These are phyloP conservation scores for Nemopilema nomurai DNA, from an alignment of 30 jellyfish, hydroid and myxozoan genomes.

Conservation along the genomic window DNA sequence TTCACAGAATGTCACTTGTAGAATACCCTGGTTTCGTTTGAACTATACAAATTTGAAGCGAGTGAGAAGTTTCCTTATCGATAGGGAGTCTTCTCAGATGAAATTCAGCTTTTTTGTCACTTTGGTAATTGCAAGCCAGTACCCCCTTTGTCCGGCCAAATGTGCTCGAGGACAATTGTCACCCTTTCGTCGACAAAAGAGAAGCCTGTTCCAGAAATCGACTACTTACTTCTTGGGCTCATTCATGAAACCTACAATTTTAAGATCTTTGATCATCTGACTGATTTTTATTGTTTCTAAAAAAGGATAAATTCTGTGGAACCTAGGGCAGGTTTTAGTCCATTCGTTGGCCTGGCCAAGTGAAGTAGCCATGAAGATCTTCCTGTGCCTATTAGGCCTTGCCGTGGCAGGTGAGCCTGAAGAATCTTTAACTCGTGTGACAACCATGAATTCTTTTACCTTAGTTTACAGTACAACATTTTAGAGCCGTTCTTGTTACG, in stretches of 20 bases:
- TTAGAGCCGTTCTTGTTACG: no score
- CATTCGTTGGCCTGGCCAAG: neutral
- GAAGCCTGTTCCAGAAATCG: constrained; percentile 50
- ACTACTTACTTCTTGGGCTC: constrained; percentile 14
- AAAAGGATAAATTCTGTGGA: constrained; percentile 23
- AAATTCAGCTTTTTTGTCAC: no score
- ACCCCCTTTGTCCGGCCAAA: no score
- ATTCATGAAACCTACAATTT: constrained; percentile 33
- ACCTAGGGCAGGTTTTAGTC: neutral
- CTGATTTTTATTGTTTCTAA: constrained; percentile 14
- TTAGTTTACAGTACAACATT: no score
- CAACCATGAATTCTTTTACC: no score
- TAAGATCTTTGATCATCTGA: neutral
- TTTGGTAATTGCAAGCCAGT: no score
- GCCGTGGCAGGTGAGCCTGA: constrained; percentile 50
- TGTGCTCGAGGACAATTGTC: neutral
- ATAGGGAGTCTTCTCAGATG: no score
- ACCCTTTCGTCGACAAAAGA: neutral
- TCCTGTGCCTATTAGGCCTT: constrained; percentile 60
- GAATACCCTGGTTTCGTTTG: no score
- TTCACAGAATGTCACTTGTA: no score
- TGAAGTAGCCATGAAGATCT: constrained; percentile 42
- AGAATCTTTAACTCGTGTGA: no score
- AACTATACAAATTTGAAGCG: no score
- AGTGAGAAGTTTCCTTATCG: no score